Evolutionary conservation across 2,888 invertebrate genomes (phyloP).

Genomic region (Smittia aterrima): DNA sequence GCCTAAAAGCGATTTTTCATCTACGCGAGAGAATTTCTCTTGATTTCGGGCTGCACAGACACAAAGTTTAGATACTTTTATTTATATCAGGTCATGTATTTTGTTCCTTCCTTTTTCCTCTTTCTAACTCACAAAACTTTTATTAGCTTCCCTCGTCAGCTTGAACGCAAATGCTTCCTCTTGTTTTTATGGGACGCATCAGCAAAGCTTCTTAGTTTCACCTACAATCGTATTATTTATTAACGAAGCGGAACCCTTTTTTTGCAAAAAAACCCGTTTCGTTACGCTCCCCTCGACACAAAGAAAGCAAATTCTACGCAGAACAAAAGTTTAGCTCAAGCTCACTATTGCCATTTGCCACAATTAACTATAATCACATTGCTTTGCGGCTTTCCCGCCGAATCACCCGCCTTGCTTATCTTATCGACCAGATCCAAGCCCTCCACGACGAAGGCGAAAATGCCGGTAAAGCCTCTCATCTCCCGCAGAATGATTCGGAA

Average conservation of each 20-base stretch:
- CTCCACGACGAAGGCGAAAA: constrained; percentile 77
- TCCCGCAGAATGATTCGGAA: constrained; percentile 78
- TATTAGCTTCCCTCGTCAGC: background rate
- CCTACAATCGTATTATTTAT: too few species aligned
- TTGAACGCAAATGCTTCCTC: too few species aligned
- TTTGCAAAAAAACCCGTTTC: background rate
- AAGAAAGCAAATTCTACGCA: too few species aligned
- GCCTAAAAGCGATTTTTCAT: constrained; percentile 8
- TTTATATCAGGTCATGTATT: constrained; percentile 11
- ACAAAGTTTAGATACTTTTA: background rate
- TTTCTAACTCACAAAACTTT: background rate
- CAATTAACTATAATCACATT: constrained; percentile 71
- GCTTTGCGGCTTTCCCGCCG: constrained; percentile 74
- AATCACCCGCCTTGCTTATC: constrained; percentile 73
- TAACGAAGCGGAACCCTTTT: background rate
- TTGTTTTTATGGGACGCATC: too few species aligned
- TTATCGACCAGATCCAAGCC: constrained; percentile 76
- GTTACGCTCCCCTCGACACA: background rate
- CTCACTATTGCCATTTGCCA: constrained; percentile 63
- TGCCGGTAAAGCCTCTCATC: constrained; percentile 79
- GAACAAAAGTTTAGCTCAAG: background rate
- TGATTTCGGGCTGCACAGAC: background rate
- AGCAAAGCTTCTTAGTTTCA: too few species aligned
- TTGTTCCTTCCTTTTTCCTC: background rate
- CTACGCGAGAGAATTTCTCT: constrained; percentile 3